These are phyloP conservation scores for Promerops cafer DNA, from an alignment of 2,113 vertebrate genomes.

Conservation along the genomic window DNA sequence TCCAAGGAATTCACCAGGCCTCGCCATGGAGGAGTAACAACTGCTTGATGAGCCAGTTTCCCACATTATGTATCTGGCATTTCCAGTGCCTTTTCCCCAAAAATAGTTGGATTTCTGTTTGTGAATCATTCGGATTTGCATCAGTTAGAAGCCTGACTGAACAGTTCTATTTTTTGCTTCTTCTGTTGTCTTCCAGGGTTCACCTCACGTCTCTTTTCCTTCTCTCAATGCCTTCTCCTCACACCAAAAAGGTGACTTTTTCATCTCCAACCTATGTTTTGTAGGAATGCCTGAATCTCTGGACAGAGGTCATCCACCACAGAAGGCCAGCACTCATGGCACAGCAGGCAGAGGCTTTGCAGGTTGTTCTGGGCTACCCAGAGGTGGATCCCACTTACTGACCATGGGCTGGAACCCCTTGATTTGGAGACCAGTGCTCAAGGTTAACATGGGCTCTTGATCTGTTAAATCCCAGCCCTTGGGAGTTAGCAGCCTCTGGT, in stretches of 20 bases:
- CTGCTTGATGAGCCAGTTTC: not conserved
- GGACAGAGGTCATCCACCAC: not conserved
- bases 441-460: not conserved
- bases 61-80: not conserved
- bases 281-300: not conserved
- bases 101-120: not conserved
- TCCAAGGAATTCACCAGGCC: not conserved
- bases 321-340: not conserved
- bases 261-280: not conserved
- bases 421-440: not conserved
- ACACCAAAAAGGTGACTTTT: not conserved
- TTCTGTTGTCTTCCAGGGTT: not conserved
- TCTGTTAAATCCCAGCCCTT: not conserved
- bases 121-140: not conserved
- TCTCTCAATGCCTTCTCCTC: not conserved
- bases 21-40: not conserved
- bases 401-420: not conserved
- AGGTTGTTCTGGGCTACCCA: not conserved
- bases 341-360: not conserved
- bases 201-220: not conserved
- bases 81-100: not conserved
- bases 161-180: not conserved
- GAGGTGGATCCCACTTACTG: not conserved
- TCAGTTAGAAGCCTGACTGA: not conserved
- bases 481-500: not conserved